Percentiles rank a stretch among this genome's conserved stretches.
These are phyloP conservation scores for Argya squamiceps DNA, from an alignment of 2,797 vertebrate genomes.

Conservation along the genomic window DNA sequence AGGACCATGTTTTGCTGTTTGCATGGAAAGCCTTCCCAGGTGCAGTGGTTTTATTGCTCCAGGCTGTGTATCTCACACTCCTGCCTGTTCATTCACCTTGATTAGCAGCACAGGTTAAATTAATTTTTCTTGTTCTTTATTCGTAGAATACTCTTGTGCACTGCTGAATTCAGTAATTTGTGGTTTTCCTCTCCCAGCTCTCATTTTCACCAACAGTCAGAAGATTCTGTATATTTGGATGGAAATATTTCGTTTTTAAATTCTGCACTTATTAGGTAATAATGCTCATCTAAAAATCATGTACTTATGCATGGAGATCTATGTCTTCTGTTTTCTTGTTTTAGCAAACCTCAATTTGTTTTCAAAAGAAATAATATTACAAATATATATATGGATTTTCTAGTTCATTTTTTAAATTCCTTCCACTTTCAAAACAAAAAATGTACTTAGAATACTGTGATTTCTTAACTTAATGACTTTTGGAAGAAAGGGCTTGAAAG, in stretches of 20 bases:
- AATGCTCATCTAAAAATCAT: background rate
- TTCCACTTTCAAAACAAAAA: background rate
- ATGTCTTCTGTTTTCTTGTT: background rate
- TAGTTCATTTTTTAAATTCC: background rate
- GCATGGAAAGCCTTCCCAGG: background rate
- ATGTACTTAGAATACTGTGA: background rate
- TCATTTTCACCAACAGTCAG: background rate
- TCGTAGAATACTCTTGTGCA: background rate
- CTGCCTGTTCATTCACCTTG: background rate
- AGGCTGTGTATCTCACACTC: background rate
- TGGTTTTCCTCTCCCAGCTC: background rate
- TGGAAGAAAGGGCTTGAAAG: background rate
- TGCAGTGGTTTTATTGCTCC: background rate
- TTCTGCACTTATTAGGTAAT: background rate
- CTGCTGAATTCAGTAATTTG: background rate
- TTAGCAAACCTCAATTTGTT: background rate
- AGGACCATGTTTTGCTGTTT: background rate
- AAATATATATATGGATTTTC: background rate
- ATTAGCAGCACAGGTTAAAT: background rate
- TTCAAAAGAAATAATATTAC: background rate
- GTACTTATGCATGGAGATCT: rapidly evolving
- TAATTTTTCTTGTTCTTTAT: background rate
- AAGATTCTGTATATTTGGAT: background rate
- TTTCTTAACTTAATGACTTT: background rate
- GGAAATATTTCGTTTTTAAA: background rate